Evolutionary conservation across 1,140 invertebrate species (phyloP).

Genomic region (Orchesella cincta): DNA sequence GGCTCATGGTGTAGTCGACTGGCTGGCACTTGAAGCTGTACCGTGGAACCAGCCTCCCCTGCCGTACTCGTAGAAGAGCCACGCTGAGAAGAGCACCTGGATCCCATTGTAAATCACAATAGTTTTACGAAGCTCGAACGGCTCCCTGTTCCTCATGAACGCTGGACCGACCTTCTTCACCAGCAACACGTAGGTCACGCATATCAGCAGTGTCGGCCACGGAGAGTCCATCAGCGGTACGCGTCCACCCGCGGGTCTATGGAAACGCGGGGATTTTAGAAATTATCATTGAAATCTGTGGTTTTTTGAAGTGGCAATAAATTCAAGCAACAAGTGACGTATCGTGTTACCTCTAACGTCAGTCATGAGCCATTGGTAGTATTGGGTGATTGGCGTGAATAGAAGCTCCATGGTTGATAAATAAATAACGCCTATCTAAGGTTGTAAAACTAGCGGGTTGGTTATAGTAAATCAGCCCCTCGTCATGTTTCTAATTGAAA

Average conservation of each 20-base stretch:
- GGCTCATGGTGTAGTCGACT: slow-evolving; percentile 18
- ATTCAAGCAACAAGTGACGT: neutral
- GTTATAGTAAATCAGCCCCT: too few relatives aligned
- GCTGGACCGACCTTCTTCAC: slow-evolving; percentile 79
- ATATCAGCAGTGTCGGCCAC: slow-evolving; percentile 80
- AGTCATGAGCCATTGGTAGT: slow-evolving; percentile 76
- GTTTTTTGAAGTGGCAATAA: too few relatives aligned
- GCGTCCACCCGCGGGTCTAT: slow-evolving; percentile 84
- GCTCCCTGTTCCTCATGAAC: slow-evolving; percentile 82
- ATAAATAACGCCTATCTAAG: neutral
- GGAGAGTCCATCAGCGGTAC: slow-evolving; percentile 91
- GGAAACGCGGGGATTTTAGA: slow-evolving; percentile 53
- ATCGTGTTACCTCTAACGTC: slow-evolving; percentile 73
- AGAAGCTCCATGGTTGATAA: neutral
- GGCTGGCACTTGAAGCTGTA: slow-evolving; percentile 69
- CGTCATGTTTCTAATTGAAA: too few relatives aligned
- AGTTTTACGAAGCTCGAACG: slow-evolving; percentile 74
- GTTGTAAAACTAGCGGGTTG: too few relatives aligned
- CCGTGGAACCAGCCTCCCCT: slow-evolving; percentile 62
- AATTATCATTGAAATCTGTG: too few relatives aligned
- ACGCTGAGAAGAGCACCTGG: slow-evolving; percentile 79
- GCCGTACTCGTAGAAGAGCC: slow-evolving; percentile 76
- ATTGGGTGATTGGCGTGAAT: neutral
- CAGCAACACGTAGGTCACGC: slow-evolving; percentile 81
- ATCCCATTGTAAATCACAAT: slow-evolving; percentile 82